Evolutionary conservation across 2,888 invertebrate genomes (phyloP).

Genomic region (Leptinotarsa haldemani): DNA sequence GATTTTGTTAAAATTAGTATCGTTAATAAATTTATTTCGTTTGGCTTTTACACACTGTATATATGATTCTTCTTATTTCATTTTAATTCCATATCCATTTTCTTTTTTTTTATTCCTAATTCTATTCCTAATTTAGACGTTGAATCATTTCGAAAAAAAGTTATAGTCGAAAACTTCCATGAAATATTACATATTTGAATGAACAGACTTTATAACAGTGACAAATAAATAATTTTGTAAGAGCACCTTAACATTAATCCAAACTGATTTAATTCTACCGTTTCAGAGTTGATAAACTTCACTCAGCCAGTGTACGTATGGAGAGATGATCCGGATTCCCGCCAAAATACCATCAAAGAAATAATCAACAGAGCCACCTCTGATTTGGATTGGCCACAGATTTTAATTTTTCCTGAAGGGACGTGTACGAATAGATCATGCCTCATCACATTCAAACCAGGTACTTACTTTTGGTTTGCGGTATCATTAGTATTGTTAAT

Average conservation of each 20-base stretch:
- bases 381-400: conserved; percentile 90
- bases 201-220: too few relatives aligned
- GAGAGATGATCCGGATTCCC: conserved; percentile 91
- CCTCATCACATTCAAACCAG: conserved; percentile 89
- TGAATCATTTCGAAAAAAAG: too few relatives aligned
- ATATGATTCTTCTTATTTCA: too few relatives aligned
- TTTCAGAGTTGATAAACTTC: conserved; percentile 87
- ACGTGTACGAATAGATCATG: conserved; percentile 95
- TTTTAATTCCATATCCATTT: too few relatives aligned
- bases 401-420: conserved; percentile 95
- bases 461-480: conserved; percentile 58
- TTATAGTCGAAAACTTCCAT: too few relatives aligned
- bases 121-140: too few relatives aligned
- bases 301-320: conserved; percentile 96
- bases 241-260: neutral
- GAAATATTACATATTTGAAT: too few relatives aligned
- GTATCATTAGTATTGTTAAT: too few relatives aligned
- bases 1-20: too few relatives aligned
- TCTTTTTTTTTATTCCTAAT: too few relatives aligned
- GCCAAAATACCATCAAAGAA: conserved; percentile 90
- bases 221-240: neutral
- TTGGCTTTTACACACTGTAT: too few relatives aligned
- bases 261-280: neutral
- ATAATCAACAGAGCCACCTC: conserved; percentile 88
- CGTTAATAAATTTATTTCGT: too few relatives aligned